Percentiles rank a stretch among this genome's conserved stretches.
Conservation (phyloP, 53 echinoderm and acorn worm species). For the Zoroaster sp. region DNA sequence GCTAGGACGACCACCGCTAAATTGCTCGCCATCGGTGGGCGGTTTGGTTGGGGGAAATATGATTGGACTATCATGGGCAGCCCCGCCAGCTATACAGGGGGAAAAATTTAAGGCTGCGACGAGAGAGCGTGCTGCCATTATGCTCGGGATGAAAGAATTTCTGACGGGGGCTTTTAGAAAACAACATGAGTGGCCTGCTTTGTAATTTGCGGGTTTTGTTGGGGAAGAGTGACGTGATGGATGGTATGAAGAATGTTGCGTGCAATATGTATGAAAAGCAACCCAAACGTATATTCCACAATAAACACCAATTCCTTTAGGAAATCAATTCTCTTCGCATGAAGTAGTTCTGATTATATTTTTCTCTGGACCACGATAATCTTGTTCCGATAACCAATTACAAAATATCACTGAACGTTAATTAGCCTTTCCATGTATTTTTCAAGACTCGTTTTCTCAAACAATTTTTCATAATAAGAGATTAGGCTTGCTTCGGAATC, state of each 20-base stretch:
- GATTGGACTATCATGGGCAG: not conserved
- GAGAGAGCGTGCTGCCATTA: not conserved
- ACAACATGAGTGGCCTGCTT: not conserved
- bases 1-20: not conserved
- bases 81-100: not conserved
- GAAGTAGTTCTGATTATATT: too few relatives aligned
- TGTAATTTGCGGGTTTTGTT: not conserved
- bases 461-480: too few relatives aligned
- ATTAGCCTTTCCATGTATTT: too few relatives aligned
- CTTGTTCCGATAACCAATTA: too few relatives aligned
- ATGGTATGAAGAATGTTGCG: not conserved
- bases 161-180: not conserved
- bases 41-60: not conserved
- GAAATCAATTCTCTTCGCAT: too few relatives aligned
- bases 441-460: too few relatives aligned
- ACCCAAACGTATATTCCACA: too few relatives aligned
- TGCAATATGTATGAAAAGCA: not conserved
- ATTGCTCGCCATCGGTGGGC: not conserved
- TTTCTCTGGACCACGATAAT: too few relatives aligned
- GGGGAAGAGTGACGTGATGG: not conserved
- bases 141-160: not conserved
- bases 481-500: too few relatives aligned
- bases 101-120: not conserved
- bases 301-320: too few relatives aligned
- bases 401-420: too few relatives aligned